Evolutionary conservation across 1,140 invertebrate genomes (phyloP).

Genomic region (Bombus breviceps): DNA sequence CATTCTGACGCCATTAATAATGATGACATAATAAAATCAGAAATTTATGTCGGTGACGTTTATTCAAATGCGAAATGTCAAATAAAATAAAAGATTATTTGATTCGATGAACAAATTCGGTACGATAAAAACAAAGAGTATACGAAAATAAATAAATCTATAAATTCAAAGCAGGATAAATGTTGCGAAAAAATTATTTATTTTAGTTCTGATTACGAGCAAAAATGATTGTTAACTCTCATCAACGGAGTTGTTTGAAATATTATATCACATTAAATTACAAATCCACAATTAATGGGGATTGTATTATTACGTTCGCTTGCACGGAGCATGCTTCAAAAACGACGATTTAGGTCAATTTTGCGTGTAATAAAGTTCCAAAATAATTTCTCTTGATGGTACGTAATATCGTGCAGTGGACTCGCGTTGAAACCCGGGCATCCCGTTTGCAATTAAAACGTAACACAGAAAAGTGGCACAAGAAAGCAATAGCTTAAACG

Average conservation of each 20-base stretch:
- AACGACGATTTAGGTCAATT: constrained; percentile 5
- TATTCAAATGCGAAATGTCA: too few relatives aligned
- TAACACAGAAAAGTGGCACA: background rate
- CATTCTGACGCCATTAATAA: too few relatives aligned
- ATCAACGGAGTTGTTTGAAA: background rate
- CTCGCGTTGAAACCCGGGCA: background rate
- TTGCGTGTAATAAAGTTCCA: constrained; percentile 4
- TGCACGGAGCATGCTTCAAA: background rate
- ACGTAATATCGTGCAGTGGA: background rate
- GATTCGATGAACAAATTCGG: too few relatives aligned
- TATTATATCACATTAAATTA: background rate
- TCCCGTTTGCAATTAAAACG: constrained; percentile 36
- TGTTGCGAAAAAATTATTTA: too few relatives aligned
- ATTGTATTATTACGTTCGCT: constrained; percentile 6
- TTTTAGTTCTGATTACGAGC: too few relatives aligned
- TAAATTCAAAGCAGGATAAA: too few relatives aligned
- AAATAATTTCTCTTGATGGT: constrained; percentile 6
- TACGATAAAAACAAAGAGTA: too few relatives aligned
- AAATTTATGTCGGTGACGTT: too few relatives aligned
- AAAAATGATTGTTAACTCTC: background rate
- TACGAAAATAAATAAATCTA: too few relatives aligned
- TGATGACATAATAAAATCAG: too few relatives aligned
- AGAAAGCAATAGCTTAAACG: background rate
- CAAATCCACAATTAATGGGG: background rate
- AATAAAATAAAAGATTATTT: too few relatives aligned